phyloP scores from a whole-genome alignment of 2,797 vertebrate genomes.

The Tolypeutes matacus region DNA sequence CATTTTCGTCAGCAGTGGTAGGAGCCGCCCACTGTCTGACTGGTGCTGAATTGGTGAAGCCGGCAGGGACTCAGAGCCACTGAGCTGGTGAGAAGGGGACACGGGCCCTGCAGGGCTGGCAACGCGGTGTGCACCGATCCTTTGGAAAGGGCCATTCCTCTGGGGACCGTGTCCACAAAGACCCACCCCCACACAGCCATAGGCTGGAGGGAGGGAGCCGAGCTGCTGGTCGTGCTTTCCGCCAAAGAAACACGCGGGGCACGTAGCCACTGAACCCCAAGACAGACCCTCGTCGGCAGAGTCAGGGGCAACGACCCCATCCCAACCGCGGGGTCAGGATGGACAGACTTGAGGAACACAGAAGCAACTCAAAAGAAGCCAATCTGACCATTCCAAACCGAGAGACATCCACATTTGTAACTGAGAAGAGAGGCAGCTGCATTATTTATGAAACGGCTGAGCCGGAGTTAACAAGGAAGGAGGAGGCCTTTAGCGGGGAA shows the following conservation, averaged over 20 bases:
- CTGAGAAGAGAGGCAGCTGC: conserved; percentile 83
- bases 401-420: conserved; percentile 51
- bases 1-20: neutral
- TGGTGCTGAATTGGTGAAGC: neutral
- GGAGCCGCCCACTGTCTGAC: neutral
- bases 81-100: neutral
- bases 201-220: neutral
- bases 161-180: neutral
- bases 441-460: conserved; percentile 88
- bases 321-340: too few species aligned
- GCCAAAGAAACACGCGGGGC: neutral
- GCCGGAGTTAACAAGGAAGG: conserved; percentile 85
- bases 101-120: neutral
- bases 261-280: neutral
- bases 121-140: rapidly evolving
- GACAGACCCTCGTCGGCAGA: neutral
- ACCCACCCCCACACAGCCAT: neutral
- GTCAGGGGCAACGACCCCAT: neutral
- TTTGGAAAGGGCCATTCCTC: neutral
- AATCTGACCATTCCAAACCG: neutral
- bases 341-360: neutral
- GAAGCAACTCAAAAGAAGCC: neutral
- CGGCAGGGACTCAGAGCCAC: neutral
- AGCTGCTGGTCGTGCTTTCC: neutral
- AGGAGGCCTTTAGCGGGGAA: conserved; percentile 83